Evolutionary conservation across 2,797 vertebrate species (phyloP), one percentile per base, ranked within the genome.

Genomic region (Kryptopterus vitreolus): DNA sequence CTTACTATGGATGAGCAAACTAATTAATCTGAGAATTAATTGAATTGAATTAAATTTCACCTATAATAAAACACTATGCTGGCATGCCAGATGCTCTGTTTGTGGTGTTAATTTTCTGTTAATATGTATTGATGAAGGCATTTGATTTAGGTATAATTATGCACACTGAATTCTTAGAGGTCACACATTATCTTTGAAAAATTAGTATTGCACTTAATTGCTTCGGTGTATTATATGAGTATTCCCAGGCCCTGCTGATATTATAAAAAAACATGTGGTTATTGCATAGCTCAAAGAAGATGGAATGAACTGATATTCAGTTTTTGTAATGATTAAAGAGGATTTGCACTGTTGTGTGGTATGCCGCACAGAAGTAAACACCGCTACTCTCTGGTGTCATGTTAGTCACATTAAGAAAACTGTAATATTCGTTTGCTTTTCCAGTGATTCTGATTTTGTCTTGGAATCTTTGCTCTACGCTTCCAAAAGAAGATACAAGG

Each of bases 331-430:
- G 24, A 57, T 9, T 24, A 50, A 33, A 48, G 9, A 50, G 43
- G 15, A 38, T 29, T 69, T 29, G 13, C 5, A 16, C 55, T 63
- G 52, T 72, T 83, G 87, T 88, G 86, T 79, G n/a, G 58, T 85
- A 86, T 7, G 85, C 85, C 66, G 85, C 86, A 83, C 87, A 88
- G 29, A 83, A 87, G 71, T 88, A 86, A 53, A 86, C 62, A 20
- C 81, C 79, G 43, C 3, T 55, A 35, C 79, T 82, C 13, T 81
- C 82, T 61, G 24, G 53, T 48, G 38, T 59, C 24, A 83, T 1
- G 38, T 50, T 53, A 12, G 48, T 29, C n/a, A 88, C 18, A 31
- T 69, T 74, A 26, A 87, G 77, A 31, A 33, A 62, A 22, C 81
- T 71, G 10, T 35, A 1, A 24, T 43, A 72, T 33, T 78, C 50